phyloP scores from a whole-genome alignment of 1,140 invertebrate genomes.

The Neodiprion virginianus region DNA sequence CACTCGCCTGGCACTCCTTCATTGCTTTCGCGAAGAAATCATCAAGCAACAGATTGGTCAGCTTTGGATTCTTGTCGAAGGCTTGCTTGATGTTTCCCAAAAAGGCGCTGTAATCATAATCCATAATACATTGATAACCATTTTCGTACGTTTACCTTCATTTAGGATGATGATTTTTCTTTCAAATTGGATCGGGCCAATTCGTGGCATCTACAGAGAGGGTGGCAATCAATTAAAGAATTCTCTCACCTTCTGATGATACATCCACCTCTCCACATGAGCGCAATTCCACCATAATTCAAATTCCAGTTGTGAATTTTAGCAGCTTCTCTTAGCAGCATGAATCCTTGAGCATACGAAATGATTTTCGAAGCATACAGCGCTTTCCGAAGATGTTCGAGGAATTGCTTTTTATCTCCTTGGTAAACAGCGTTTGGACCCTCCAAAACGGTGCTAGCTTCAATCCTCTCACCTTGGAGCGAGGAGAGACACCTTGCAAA shows the following conservation, averaged over 20 bases:
- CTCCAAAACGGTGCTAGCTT: conserved; percentile 79
- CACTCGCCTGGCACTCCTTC: conserved; percentile 76
- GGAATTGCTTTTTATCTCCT: conserved; percentile 81
- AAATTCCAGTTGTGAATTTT: conserved; percentile 92
- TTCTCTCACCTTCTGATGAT: conserved; percentile 88
- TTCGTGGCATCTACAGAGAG: no score
- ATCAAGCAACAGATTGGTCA: conserved; percentile 92
- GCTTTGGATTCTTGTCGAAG: conserved; percentile 89
- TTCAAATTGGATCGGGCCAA: not conserved
- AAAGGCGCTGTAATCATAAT: conserved; percentile 75
- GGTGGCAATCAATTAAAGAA: not conserved
- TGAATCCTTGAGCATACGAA: conserved; percentile 99
- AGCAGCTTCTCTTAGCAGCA: conserved; percentile 95
- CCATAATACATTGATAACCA: conserved; percentile 17
- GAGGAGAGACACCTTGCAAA: conserved; percentile 95
- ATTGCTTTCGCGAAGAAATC: conserved; percentile 93
- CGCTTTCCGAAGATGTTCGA: conserved; percentile 80
- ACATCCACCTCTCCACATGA: conserved; percentile 99
- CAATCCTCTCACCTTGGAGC: conserved; percentile 76
- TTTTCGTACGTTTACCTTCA: not conserved
- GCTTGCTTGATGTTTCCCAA: conserved; percentile 97
- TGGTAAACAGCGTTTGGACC: conserved; percentile 70
- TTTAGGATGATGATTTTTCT: not conserved
- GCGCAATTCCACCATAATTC: conserved; percentile 97
- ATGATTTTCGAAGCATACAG: conserved; percentile 98